phyloP scores from a whole-genome alignment of 2,888 invertebrate species.

The Lomographa bimaculata region DNA sequence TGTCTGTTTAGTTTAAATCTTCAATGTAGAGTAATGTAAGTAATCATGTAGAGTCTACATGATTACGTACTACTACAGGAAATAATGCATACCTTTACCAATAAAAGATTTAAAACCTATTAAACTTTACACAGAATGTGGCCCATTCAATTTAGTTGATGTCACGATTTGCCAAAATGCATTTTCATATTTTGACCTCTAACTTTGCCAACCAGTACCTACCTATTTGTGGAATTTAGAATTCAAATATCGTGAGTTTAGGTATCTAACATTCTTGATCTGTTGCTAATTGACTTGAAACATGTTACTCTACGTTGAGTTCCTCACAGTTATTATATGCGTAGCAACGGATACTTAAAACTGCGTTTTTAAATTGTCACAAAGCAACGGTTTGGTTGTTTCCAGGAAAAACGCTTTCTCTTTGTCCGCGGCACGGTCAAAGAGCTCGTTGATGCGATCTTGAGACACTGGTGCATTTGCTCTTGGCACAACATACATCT shows the following conservation, averaged over 20 bases:
- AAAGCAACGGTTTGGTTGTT: slow-evolving; percentile 47
- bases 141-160: no score
- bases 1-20: no score
- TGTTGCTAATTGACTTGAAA: neutral
- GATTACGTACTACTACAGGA: no score
- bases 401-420: slow-evolving; percentile 75
- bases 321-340: slow-evolving; percentile 3
- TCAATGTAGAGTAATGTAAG: no score
- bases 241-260: slow-evolving; percentile 6
- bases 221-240: slow-evolving; percentile 15
- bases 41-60: no score
- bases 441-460: slow-evolving; percentile 51
- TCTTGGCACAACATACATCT: slow-evolving; percentile 42
- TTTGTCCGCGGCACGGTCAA: slow-evolving; percentile 54
- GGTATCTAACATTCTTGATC: slow-evolving; percentile 1
- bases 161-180: no score
- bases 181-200: no score
- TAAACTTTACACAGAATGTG: no score
- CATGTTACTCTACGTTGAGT: neutral
- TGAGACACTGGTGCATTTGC: slow-evolving; percentile 37
- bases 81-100: no score
- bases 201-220: no score
- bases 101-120: no score
- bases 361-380: slow-evolving; percentile 28
- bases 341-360: slow-evolving; percentile 14